phyloP scores from a whole-genome alignment of 2,888 invertebrate species.

The Ochlodes sylvanus region DNA sequence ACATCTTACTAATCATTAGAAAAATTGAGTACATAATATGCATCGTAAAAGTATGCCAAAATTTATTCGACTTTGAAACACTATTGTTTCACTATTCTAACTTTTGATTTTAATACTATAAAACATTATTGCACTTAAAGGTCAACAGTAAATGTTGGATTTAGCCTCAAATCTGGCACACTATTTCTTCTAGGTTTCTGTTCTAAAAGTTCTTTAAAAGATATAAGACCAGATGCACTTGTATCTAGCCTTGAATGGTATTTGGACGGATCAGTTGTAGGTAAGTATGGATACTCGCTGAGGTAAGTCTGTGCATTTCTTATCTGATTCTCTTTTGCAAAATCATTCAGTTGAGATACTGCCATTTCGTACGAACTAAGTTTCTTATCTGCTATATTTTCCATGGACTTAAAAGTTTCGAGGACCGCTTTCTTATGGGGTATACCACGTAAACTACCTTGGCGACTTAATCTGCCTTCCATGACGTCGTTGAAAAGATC shows the following conservation, averaged over 20 bases:
- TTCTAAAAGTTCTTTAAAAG: slow-evolving; percentile 69
- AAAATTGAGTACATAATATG: too few species aligned
- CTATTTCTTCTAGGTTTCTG: slow-evolving; percentile 74
- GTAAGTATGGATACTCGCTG: slow-evolving; percentile 79
- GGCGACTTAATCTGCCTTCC: slow-evolving; percentile 75
- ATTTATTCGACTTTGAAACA: too few species aligned
- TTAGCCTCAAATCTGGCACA: slow-evolving; percentile 76
- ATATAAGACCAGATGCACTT: slow-evolving; percentile 76
- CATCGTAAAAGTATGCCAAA: too few species aligned
- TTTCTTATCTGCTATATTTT: slow-evolving; percentile 68
- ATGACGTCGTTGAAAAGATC: slow-evolving; percentile 80
- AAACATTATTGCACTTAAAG: slow-evolving; percentile 51
- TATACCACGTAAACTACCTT: slow-evolving; percentile 81
- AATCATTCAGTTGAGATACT: slow-evolving; percentile 65
- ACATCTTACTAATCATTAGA: too few species aligned
- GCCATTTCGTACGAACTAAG: slow-evolving; percentile 74
- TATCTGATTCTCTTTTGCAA: slow-evolving; percentile 63
- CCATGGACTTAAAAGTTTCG: slow-evolving; percentile 81
- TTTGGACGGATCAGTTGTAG: slow-evolving; percentile 78
- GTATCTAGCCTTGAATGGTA: slow-evolving; percentile 76
- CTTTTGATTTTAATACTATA: slow-evolving; percentile 34
- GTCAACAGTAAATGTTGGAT: slow-evolving; percentile 69
- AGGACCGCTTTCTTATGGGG: slow-evolving; percentile 83
- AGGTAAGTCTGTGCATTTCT: slow-evolving; percentile 77
- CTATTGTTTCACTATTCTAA: not conserved